Base-by-base conservation (phyloP, 2,888 invertebrate genomes). In the Congeria kusceri region DNA sequence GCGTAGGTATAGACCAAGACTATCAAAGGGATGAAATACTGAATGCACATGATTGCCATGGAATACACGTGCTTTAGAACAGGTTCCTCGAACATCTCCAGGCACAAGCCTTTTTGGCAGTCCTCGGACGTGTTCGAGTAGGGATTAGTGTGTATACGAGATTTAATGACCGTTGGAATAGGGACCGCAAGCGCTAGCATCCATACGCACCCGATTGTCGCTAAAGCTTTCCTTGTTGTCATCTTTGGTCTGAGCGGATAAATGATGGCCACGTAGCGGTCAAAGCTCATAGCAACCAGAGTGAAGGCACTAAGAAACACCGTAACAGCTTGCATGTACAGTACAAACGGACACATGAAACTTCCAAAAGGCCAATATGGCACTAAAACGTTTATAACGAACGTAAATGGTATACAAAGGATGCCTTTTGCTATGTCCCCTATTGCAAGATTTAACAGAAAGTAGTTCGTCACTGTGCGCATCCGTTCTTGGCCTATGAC, bases 211-310 rank as follows among this genome's bases (percentile, higher is more conserved):
- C 95, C 94, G 46, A 97, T 96, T 57, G 96, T 95, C 74, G 95
- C 91, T 76, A 96, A 95, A 0, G 96, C 96, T 11, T 95, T 95
- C 57, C 95, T 95, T 90, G 96, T 96, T 44, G 96, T 96, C 90
- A 98, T 95, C 53, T 97, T 95, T 0, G 97, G 97, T 85, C 96
- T 95, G 68, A 98, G 93, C 0, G 98, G 98, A 94, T 97, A 96
- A 95, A 98, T 96, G 77, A 98, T 98, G 65, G 97, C 97, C 93
- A 97, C 96, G 91, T 97, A 98, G n/a, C 98, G 95, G 94, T 98
- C 98, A 70, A 97, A 95, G 86, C 97, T 97, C 93, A 98, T 97
- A 53, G 97, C 98, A 39, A 98, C 96, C 89, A 98, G 93, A 0
- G 98, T 98, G 92, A 98, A 98, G 9, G 98, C 97, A 92, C 97